Evolutionary conservation across 2,888 invertebrate genomes (phyloP), one percentile per base, ranked within the genome.

Genomic region (Thecocarcelia acutangulata): DNA sequence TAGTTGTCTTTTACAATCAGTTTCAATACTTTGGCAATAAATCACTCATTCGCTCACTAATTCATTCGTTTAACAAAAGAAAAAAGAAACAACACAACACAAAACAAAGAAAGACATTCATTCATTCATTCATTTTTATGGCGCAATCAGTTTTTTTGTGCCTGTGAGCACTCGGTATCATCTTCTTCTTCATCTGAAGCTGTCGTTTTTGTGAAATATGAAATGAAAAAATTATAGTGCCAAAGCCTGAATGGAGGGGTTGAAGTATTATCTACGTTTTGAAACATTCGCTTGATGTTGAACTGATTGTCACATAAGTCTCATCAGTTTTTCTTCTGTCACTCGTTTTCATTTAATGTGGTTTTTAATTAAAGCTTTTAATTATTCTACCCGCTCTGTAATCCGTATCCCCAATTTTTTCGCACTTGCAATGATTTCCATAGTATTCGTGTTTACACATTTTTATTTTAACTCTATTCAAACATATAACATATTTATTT

Each of bases 21-120:
- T 86, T 88, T 86, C 85, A 86, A 86, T 88, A 86, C 85, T 84
- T 84, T 85, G 83, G 84, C 88, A 85, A 88, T 88, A 88, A 89
- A 88, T 89, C 88, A 89, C 87, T 89, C 88, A 89, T 86, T 86
- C 87, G 68, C 64, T 80, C 61, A 81, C 77, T 70, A 74, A 76
- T 83, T 84, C 76, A 66, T 83, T 66, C 80, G 56, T 64, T 78
- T 59, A 76, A 76, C 83, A 81, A 74, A 73, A 74, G 66, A 76
- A 17, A 52, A 61, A 19, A 50, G 50, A 5, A 1, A 72, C 21
- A 74, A 77, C 17, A 28, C 28, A 6, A 28, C 3, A 28, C 33
- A 9, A 33, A 33, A 5, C 61, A 73, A 74, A 75, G 59, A 59
- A 82, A 78, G 70, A 82, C 70, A 75, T 78, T 78, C 82, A 82